Evolutionary conservation across 1,140 invertebrate genomes (phyloP), one percentile per base, ranked within the genome.

Genomic region (Helicorthomorpha holstii): DNA sequence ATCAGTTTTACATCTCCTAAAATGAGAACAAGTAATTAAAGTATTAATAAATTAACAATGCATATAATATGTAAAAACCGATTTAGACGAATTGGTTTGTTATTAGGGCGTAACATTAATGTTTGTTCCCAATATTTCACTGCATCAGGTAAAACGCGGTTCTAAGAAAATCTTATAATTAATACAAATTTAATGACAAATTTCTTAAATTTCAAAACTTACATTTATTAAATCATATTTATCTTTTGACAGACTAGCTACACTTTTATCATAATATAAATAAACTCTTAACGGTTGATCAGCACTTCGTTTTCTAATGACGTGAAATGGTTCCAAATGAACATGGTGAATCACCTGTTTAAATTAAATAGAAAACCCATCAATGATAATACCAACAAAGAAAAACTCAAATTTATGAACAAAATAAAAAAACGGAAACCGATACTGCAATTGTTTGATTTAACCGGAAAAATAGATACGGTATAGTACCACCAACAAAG

Each of bases 81-180:
- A 67, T 86, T 90, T 29, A 96, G 70, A 60, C 81, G 75, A 57
- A 95, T 93, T 1, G 85, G 79, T 58, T 76, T 80, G 59, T 79
- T 78, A 42, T 85, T 84, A 69, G 83, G 78, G 27, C 86, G 75
- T 4, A 95, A 89, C 75, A 81, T 84, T 27, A 96, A 69, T 0
- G 90, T 87, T 64, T 80, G 74, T 64, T 93, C 82, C 92, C 91
- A 95, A 71, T 91, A 96, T 55, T 80, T 76, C 1, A 94, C 83
- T 41, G 91, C 91, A 67, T 89, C 77, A 0, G 88, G 86, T 56
- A 94, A 67, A 7, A 34, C 29, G 38, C 84, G 87, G 60, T 87
- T 82, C 87, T 93, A 70, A 49, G 77, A 78, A 55, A 56, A 54
- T 23, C 10, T 12, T 10, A 10, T 14, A 7, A 22, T 19, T 23